Percentiles rank a stretch among this genome's conserved stretches.
These are phyloP conservation scores for Lanistes nyassanus DNA, from an alignment of 1,140 invertebrate species.

Conservation along the genomic window DNA sequence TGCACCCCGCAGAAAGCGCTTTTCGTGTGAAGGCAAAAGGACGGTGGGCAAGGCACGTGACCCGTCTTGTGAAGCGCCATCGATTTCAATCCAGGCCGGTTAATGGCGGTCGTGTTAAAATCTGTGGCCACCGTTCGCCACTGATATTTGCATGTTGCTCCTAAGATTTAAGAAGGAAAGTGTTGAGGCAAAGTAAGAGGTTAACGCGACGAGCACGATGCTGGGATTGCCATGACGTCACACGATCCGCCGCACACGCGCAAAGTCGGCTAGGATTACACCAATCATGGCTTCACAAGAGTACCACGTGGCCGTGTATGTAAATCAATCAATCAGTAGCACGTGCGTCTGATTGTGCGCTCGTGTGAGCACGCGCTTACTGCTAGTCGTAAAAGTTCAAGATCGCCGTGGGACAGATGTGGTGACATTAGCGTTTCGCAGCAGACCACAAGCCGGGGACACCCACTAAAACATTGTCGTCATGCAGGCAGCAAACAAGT, in stretches of 20 bases:
- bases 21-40: too few species aligned
- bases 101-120: too few species aligned
- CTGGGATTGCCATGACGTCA: neutral
- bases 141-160: too few species aligned
- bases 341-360: constrained; percentile 17
- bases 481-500: too few species aligned
- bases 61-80: too few species aligned
- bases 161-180: neutral
- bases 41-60: too few species aligned
- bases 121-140: too few species aligned
- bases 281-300: neutral
- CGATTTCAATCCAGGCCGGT: too few species aligned
- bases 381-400: neutral
- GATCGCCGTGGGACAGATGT: constrained; percentile 4
- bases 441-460: too few species aligned
- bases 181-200: constrained; percentile 3
- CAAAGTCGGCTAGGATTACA: neutral
- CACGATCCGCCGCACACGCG: neutral
- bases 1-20: too few species aligned
- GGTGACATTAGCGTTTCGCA: neutral
- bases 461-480: too few species aligned
- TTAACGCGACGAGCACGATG: neutral
- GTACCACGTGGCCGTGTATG: constrained; percentile 5
- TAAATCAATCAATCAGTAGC: constrained; percentile 10
- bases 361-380: neutral